These are phyloP conservation scores for Brachionus plicatilis DNA, from an alignment of 1,140 invertebrate genomes.

Conservation along the genomic window DNA sequence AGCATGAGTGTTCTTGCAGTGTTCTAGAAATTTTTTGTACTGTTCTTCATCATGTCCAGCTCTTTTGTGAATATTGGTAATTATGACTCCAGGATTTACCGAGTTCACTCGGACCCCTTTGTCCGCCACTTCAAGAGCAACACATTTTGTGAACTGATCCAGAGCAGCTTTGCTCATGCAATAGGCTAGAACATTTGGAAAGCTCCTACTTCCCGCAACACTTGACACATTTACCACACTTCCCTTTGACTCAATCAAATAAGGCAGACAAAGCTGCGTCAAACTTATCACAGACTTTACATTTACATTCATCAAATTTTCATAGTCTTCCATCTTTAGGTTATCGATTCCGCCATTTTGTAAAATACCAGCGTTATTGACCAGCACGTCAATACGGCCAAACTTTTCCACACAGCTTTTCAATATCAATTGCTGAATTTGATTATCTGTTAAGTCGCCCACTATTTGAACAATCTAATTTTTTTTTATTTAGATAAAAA, in stretches of 20 bases:
- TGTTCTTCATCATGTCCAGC: constrained; percentile 68
- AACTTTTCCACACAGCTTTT: constrained; percentile 44
- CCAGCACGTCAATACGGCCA: constrained; percentile 60
- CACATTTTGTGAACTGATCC: constrained; percentile 79
- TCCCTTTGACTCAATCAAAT: constrained; percentile 44
- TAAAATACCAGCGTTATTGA: constrained; percentile 67
- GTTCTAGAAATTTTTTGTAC: constrained; percentile 69
- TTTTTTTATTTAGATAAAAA: background rate
- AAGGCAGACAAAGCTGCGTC: constrained; percentile 44
- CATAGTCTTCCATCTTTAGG: constrained; percentile 73
- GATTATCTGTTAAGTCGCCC: constrained; percentile 43
- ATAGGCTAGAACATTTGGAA: constrained; percentile 64
- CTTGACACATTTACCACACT: constrained; percentile 43
- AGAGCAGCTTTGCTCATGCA: constrained; percentile 80
- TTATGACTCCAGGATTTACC: constrained; percentile 67
- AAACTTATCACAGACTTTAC: constrained; percentile 59
- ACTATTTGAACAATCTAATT: background rate
- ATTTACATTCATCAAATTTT: constrained; percentile 75
- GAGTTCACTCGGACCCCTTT: constrained; percentile 77
- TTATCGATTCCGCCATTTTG: constrained; percentile 59
- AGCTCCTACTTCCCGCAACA: constrained; percentile 43
- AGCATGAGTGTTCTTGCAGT: constrained; percentile 71
- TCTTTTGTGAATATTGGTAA: constrained; percentile 70
- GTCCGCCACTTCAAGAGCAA: constrained; percentile 67
- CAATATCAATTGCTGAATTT: constrained; percentile 45